These are phyloP conservation scores for Anguilla pacifica DNA, from an alignment of 2,797 vertebrate species.

Conservation along the genomic window DNA sequence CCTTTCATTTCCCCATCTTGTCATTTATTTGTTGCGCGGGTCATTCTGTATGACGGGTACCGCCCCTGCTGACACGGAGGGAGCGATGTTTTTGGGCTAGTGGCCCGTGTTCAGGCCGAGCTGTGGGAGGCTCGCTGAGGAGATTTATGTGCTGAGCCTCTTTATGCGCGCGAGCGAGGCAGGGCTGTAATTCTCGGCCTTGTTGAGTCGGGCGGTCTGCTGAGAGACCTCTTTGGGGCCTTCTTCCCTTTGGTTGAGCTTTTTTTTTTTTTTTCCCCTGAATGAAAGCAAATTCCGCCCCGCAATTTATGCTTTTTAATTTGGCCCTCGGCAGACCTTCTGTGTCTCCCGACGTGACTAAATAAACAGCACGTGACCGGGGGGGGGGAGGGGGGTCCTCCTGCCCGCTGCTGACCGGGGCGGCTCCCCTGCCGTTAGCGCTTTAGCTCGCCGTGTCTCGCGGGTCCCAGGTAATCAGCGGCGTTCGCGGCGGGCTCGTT, in stretches of 20 bases:
- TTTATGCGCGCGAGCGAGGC: constrained; percentile 6
- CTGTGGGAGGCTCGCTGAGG: neutral
- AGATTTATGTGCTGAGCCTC: constrained; percentile 26
- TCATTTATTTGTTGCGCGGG: constrained; percentile 17
- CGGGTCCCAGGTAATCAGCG: constrained; percentile 5
- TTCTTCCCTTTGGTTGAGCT: neutral
- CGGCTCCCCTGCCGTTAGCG: neutral
- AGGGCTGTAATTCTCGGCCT: constrained; percentile 23
- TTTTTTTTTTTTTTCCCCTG: neutral
- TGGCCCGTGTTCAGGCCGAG: neutral
- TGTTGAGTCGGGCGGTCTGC: neutral
- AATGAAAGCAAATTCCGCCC: constrained; percentile 33
- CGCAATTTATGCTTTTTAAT: constrained; percentile 50
- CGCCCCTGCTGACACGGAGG: constrained; percentile 8
- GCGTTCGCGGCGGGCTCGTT: neutral
- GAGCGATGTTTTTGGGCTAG: neutral
- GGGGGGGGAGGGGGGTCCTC: neutral
- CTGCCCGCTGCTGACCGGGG: neutral
- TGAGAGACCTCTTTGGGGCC: constrained; percentile 1
- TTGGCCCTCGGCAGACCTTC: constrained; percentile 37
- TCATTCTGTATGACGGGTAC: constrained; percentile 7
- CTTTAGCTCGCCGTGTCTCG: neutral
- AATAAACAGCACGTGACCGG: neutral
- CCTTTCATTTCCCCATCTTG: constrained; percentile 13
- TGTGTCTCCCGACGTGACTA: constrained; percentile 18